Base-by-base conservation (phyloP, 2,797 vertebrate genomes). In the Alcedo quadribrachys region DNA sequence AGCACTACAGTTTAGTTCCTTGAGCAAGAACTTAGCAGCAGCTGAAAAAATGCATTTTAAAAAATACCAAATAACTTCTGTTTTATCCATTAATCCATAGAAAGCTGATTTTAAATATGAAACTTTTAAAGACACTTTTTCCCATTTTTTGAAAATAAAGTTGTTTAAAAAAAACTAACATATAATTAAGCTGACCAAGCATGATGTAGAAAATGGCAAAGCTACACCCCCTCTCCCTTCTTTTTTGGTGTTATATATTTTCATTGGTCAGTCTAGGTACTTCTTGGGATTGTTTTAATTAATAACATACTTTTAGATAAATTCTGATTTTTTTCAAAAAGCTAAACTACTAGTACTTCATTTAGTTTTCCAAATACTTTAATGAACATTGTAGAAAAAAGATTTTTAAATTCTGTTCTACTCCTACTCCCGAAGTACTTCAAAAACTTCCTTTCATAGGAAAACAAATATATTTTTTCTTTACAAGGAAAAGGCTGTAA, bases 1-100 rank as follows among this genome's bases (percentile, higher is more conserved):
- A 80, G n/a, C 37, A 28, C 33, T 25, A 25, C 18, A 32, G 27
- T 48, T 48, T 8, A 21, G 43, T 42, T 85, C 30, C 32, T 21
- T 32, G 7, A 70, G 32, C 42, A 54, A 80, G 30, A 76, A 18
- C 27, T 45, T 65, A 73, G 20, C 19, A 25, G 17, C 0, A 0
- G 8, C 19, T 83, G 37, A 30, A 80, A 93, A 77, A 70, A 28
- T 18, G 8, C 0, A 3, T 69, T 55, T 16, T 1, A 45, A 74
- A 88, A 81, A 20, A 4, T 66, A 12, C 40, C 6, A 4, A 16
- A 1, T 82, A 53, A 57, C 6, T 55, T 85, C 48, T 42, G 2
- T 63, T 42, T 53, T 63, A 15, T 5, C 8, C 5, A 5, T 80
- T 92, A 65, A 88, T 30, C 22, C 22, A 27, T 21, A 66, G 32